A percentile compares a stretch with the other conserved stretches of the same genome.
Conservation (phyloP, 2,888 invertebrate genomes). For the Esperia sulphurella region DNA sequence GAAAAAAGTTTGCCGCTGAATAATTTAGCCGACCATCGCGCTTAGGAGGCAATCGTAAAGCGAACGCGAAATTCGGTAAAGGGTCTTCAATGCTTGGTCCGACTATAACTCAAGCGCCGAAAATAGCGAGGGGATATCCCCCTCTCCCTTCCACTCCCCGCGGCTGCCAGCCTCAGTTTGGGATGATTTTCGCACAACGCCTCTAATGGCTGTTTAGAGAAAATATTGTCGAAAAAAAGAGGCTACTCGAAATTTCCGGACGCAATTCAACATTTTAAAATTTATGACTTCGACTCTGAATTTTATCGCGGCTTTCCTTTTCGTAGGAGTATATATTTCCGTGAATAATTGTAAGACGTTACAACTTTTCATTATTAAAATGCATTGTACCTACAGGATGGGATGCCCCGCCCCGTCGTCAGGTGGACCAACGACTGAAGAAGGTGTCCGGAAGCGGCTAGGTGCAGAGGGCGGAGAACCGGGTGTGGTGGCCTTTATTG, state of each 20-base stretch:
- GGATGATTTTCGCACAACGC: slow-evolving; percentile 62
- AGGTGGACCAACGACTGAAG: too few relatives aligned
- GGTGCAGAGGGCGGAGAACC: too few relatives aligned
- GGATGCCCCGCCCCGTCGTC: too few relatives aligned
- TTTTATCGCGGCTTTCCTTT: not conserved
- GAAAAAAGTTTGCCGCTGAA: slow-evolving; percentile 54
- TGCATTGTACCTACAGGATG: too few relatives aligned
- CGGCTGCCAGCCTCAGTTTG: slow-evolving; percentile 39
- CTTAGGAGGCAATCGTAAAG: slow-evolving; percentile 69
- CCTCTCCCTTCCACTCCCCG: slow-evolving; percentile 14
- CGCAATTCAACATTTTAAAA: slow-evolving; percentile 28
- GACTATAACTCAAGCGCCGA: slow-evolving; percentile 73
- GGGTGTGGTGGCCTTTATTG: too few relatives aligned
- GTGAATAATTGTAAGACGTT: too few relatives aligned
- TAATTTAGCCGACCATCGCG: slow-evolving; percentile 65
- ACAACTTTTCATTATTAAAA: too few relatives aligned
- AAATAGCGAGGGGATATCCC: slow-evolving; percentile 65
- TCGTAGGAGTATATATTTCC: not conserved
- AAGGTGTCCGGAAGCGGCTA: too few relatives aligned
- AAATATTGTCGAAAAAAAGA: slow-evolving; percentile 37
- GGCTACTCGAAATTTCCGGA: slow-evolving; percentile 33
- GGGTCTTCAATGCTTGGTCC: slow-evolving; percentile 75
- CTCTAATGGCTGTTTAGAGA: slow-evolving; percentile 58
- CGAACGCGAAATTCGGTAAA: slow-evolving; percentile 71
- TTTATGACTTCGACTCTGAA: slow-evolving; percentile 17